Base-by-base conservation (phyloP, 2,797 vertebrate genomes). In the Crenichthys baileyi region DNA sequence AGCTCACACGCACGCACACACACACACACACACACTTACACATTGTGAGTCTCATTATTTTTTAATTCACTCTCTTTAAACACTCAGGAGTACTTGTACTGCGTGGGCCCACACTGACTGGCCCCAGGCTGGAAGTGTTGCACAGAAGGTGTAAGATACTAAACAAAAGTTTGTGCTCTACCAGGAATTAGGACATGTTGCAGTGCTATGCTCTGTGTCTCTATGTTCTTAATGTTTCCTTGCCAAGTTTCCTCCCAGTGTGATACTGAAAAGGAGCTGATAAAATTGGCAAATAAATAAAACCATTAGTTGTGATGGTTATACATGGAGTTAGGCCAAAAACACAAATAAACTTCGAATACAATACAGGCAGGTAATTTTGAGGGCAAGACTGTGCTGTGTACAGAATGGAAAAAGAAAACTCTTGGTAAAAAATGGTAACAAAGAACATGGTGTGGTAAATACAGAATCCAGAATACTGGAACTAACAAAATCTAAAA, bases 41-140 rank as follows among this genome's bases (percentile, higher is more conserved):
- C 48, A 31, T 24, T 9, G 51, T 71, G 15, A 78, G 84, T 90
- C 88, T 91, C 36, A 39, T 39, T 68, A 41, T 90, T 92, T 92
- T 91, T 88, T 86, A 82, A 86, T 91, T 90, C 67, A 58, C 63
- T 39, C 53, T 5, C 36, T 60, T 29, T 26, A 26, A 16, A 60
- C 58, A 16, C 56, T 26, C 56, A 60, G n/a, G 55, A n/a, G 55
- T n/a, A 24, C 24, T n/a, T 24, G 9, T 24, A n/a, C 55, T 56
- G 55, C 24, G 12, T 60, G 15, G n/a, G 13, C 29, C n/a, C 56
- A 60, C 58, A 16, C n/a, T 16, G 58, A 60, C 56, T 58, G 56
- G n/a, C 56, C 4, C n/a, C 26, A 11, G 56, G 56, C 56, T n/a
- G 24, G n/a, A 58, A 0, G 56, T 60, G 56, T 15, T 60, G 15